Percentiles rank a stretch among this genome's conserved stretches.
These are phyloP conservation scores for Enhydra lutris DNA, from an alignment of 2,113 vertebrate genomes.

Conservation along the genomic window DNA sequence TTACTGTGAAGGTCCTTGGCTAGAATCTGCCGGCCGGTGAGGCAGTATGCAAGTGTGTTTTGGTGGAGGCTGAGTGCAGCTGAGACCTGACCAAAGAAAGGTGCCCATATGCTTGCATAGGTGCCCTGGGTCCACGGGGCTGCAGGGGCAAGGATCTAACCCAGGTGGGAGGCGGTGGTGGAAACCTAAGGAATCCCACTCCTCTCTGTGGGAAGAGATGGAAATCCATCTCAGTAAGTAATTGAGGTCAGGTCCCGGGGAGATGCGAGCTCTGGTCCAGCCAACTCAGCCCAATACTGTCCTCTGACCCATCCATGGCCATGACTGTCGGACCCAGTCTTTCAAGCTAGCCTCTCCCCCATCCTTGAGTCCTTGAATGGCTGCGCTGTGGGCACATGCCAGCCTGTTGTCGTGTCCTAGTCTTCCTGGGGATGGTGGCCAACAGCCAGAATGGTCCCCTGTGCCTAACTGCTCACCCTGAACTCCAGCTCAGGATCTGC, in stretches of 20 bases:
- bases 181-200: background rate
- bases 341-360: background rate
- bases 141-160: background rate
- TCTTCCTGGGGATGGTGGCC: background rate
- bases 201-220: background rate
- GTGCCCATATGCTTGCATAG: background rate
- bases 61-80: background rate
- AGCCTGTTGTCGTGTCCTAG: background rate
- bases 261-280: background rate
- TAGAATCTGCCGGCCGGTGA: background rate
- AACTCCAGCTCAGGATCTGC: background rate
- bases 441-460: background rate
- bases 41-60: background rate
- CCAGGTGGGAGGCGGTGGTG: background rate
- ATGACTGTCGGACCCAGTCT: background rate
- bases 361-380: background rate
- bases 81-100: background rate
- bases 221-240: background rate
- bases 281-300: background rate
- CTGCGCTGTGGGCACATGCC: background rate
- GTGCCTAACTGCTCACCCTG: background rate
- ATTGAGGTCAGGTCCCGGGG: background rate
- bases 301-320: background rate
- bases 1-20: background rate
- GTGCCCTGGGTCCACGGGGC: background rate